A percentile compares a stretch with the other conserved stretches of the same genome.
phyloP scores from a whole-genome alignment of 2,888 invertebrate species.

The Polyommatus icarus region DNA sequence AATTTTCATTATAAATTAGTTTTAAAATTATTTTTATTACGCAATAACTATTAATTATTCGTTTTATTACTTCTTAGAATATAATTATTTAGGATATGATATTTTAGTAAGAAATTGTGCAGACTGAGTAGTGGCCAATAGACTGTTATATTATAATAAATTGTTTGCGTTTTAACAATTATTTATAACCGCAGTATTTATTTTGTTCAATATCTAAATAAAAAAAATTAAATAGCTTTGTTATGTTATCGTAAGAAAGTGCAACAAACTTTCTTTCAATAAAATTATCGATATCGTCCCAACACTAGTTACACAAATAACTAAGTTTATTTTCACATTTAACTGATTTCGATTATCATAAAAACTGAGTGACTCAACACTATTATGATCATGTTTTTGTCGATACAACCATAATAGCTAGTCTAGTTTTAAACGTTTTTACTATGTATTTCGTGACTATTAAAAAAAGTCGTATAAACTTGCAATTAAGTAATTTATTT shows the following conservation, averaged over 20 bases:
- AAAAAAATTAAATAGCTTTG: too few relatives aligned
- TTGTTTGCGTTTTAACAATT: too few relatives aligned
- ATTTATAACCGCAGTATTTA: too few relatives aligned
- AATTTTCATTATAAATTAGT: background rate
- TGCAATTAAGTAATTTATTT: too few relatives aligned
- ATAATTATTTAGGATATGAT: background rate
- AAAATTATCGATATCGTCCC: background rate
- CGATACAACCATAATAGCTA: background rate
- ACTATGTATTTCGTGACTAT: background rate
- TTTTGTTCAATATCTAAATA: too few relatives aligned
- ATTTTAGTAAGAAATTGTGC: background rate
- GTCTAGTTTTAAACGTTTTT: background rate
- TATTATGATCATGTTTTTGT: conserved; percentile 15
- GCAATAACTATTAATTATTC: background rate
- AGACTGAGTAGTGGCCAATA: too few relatives aligned
- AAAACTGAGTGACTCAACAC: conserved; percentile 21
- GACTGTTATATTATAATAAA: too few relatives aligned
- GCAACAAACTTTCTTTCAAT: too few relatives aligned
- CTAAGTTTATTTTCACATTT: conserved; percentile 21
- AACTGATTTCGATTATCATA: conserved; percentile 1
- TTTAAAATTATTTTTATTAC: background rate
- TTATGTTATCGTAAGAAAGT: too few relatives aligned
- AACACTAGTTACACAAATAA: conserved; percentile 24
- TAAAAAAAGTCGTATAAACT: too few relatives aligned
- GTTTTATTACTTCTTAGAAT: background rate